A percentile compares a stretch with the other conserved stretches of the same genome.
These are phyloP conservation scores for Acleris sparsana DNA, from an alignment of 2,888 invertebrate species.

Conservation along the genomic window DNA sequence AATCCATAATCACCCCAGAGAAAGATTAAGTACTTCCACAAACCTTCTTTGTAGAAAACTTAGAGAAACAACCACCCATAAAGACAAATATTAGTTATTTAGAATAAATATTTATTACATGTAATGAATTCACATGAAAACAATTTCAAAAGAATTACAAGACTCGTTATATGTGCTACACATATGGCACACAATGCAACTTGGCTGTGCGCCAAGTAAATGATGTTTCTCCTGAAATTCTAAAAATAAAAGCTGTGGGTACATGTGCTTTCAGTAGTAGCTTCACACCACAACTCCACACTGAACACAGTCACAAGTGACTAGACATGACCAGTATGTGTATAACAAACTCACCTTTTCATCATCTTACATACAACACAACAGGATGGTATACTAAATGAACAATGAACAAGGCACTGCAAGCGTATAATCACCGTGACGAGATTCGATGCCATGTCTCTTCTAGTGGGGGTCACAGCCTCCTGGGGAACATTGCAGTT, in stretches of 20 bases:
- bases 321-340: background rate
- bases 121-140: background rate
- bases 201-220: constrained; percentile 72
- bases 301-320: constrained; percentile 19
- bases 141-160: constrained; percentile 12
- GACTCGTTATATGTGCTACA: constrained; percentile 18
- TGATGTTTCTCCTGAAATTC: constrained; percentile 58
- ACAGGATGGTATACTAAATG: background rate
- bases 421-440: constrained; percentile 64
- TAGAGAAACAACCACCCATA: constrained; percentile 81
- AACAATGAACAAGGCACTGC: background rate
- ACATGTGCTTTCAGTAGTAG: constrained; percentile 59
- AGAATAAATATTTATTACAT: constrained; percentile 23
- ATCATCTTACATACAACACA: background rate
- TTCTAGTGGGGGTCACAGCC: constrained; percentile 84
- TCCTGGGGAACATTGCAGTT: constrained; percentile 85
- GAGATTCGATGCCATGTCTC: constrained; percentile 82
- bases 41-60: constrained; percentile 75
- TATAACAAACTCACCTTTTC: constrained; percentile 26
- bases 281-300: constrained; percentile 52
- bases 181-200: constrained; percentile 34
- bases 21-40: constrained; percentile 28
- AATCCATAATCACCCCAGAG: constrained; percentile 5
- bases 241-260: constrained; percentile 65
- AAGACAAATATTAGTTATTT: constrained; percentile 42